phyloP scores from a whole-genome alignment of 37 sponge, comb jelly and placozoan genomes.

The Crambe crambe region DNA sequence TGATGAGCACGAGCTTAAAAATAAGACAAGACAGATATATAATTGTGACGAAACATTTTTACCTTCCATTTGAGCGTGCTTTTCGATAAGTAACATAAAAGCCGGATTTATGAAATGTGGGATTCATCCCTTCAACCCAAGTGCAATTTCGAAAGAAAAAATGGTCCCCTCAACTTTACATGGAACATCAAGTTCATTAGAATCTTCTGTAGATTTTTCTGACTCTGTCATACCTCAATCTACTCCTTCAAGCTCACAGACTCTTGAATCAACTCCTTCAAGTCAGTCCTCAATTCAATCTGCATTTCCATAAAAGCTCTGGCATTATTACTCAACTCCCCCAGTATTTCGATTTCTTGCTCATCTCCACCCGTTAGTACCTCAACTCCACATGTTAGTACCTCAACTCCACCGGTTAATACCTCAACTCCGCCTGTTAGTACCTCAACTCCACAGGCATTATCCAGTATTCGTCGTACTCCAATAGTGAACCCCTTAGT shows the following conservation, averaged over 20 bases:
- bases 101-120: background rate
- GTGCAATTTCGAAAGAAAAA: background rate
- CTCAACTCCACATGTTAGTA: too few relatives aligned
- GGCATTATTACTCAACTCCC: background rate
- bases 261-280: background rate
- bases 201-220: too few relatives aligned
- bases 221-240: background rate
- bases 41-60: constrained; percentile 30
- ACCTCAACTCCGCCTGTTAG: too few relatives aligned
- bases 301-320: background rate
- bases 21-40: background rate
- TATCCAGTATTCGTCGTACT: background rate
- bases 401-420: too few relatives aligned
- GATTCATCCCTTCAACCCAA: background rate
- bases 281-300: background rate
- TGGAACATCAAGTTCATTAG: background rate
- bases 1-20: constrained; percentile 12
- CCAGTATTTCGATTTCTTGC: background rate
- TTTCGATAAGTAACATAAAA: too few relatives aligned
- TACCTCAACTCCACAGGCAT: background rate
- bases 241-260: background rate
- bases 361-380: too few relatives aligned
- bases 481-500: background rate
- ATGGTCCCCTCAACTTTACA: background rate
- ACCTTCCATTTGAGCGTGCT: too few relatives aligned